Base-by-base conservation (phyloP, 2,113 vertebrate species). In the Ginglymostoma cirratum region DNA sequence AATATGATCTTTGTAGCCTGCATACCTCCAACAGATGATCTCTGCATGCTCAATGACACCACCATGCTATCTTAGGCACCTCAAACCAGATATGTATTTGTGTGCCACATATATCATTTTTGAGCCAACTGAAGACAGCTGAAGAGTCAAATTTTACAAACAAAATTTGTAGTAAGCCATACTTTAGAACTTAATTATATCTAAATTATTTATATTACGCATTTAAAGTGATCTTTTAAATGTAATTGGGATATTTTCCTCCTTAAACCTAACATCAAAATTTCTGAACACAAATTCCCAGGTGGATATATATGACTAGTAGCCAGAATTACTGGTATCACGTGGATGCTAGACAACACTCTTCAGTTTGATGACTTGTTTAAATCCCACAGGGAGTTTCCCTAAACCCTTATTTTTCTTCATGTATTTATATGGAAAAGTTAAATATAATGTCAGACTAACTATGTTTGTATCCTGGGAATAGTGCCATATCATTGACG, bases 401-500 rank as follows among this genome's bases (percentile, higher is more conserved):
- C 52, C 8, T 89, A 89, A 76, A 34, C n/a, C 72, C 30, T 76
- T 38, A n/a, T 89, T 45, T 42, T 87, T 86, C 23, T 52, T 89
- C 86, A 89, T 89, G 30, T 89, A 42, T 89, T 55, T 89, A 55
- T 55, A 89, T 52, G 52, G 45, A 24, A 45, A 89, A 89, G 48
- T 89, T 42, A 89, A 89, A 89, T 89, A n/a, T 42, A 52, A 89
- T 89, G 48, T 45, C 86, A 89, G 48, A 55, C 86, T 89, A 55
- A 55, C 86, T 48, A 27, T 89, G 48, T 89, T 55, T 89, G 86
- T 89, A 30, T 10, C 86, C 42, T 30, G 23, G 19, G 45, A 89
- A 30, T 30, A 7, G 38, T 42, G 30, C 23, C 52, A 12, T 55
- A 55, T 89, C 48, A 55, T 30, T 7, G 34, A 19, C 14, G 42